Conservation (phyloP, 2,888 invertebrate species). For the Himalopsyche kuldschensis region DNA sequence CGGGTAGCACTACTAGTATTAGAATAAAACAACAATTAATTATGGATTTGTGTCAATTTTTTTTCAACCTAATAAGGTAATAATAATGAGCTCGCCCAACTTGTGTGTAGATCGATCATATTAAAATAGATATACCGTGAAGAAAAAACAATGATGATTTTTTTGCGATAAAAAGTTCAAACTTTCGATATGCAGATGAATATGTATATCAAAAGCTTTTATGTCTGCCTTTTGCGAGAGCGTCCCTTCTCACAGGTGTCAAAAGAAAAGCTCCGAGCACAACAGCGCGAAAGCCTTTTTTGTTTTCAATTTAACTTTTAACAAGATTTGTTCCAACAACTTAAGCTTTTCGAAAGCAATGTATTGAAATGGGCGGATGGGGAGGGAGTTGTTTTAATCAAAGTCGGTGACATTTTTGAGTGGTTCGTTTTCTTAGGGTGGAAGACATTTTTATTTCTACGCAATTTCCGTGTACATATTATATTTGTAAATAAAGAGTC, state of each 20-base stretch:
- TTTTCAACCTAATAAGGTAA: no score
- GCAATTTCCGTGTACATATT: background rate
- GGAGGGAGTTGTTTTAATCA: background rate
- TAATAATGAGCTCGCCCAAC: no score
- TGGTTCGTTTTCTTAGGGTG: background rate
- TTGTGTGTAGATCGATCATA: no score
- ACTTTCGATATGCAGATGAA: background rate
- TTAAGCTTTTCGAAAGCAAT: constrained; percentile 16
- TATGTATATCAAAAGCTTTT: background rate
- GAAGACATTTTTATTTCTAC: background rate
- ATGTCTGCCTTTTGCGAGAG: background rate
- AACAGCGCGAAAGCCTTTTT: constrained; percentile 12
- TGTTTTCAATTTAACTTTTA: constrained; percentile 27
- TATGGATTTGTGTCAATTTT: no score
- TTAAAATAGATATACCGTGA: no score
- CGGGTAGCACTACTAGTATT: no score
- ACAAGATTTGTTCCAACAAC: constrained; percentile 21
- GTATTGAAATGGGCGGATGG: background rate
- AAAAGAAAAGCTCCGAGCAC: constrained; percentile 14
- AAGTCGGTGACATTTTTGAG: background rate
- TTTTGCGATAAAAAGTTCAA: background rate
- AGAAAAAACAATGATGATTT: no score
- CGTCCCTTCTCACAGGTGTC: constrained; percentile 13
- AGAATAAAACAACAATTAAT: no score
- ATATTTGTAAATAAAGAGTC: background rate